phyloP scores from a whole-genome alignment of 2,888 invertebrate genomes.

The Hypsopygia costalis region DNA sequence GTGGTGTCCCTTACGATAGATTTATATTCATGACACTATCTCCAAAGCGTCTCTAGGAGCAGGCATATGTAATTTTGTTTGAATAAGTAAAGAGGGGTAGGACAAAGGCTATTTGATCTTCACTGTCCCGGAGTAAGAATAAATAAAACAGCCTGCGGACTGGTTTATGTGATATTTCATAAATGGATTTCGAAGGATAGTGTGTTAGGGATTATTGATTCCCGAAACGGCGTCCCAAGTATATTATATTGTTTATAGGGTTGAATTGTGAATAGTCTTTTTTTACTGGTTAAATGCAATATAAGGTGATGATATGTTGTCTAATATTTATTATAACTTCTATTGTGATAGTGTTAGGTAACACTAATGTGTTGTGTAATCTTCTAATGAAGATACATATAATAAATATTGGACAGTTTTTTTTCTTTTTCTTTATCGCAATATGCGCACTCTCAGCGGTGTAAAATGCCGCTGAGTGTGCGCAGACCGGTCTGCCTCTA shows the following conservation, averaged over 20 bases:
- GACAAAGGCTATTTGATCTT: constrained; percentile 79
- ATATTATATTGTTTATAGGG: neutral
- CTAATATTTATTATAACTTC: too few relatives aligned
- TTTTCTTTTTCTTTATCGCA: too few relatives aligned
- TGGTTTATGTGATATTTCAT: constrained; percentile 69
- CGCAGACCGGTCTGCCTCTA: too few relatives aligned
- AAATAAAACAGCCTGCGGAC: constrained; percentile 63
- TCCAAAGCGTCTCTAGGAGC: constrained; percentile 75
- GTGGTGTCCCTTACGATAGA: constrained; percentile 77
- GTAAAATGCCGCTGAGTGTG: too few relatives aligned
- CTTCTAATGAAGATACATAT: too few relatives aligned
- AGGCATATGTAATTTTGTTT: constrained; percentile 81
- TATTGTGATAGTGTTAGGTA: too few relatives aligned
- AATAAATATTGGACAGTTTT: too few relatives aligned
- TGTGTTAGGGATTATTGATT: constrained; percentile 59
- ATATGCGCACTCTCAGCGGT: too few relatives aligned
- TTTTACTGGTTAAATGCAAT: neutral
- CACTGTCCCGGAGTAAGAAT: constrained; percentile 55
- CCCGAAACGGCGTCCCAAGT: constrained; percentile 15
- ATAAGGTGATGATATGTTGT: too few relatives aligned
- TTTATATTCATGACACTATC: constrained; percentile 81
- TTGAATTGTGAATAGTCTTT: too few relatives aligned
- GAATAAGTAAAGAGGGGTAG: constrained; percentile 77
- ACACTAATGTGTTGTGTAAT: too few relatives aligned
- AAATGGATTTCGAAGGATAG: constrained; percentile 69